Evolutionary conservation across 2,113 vertebrate genomes (phyloP).

Genomic region (Hypocryptadius cinnamomeus): DNA sequence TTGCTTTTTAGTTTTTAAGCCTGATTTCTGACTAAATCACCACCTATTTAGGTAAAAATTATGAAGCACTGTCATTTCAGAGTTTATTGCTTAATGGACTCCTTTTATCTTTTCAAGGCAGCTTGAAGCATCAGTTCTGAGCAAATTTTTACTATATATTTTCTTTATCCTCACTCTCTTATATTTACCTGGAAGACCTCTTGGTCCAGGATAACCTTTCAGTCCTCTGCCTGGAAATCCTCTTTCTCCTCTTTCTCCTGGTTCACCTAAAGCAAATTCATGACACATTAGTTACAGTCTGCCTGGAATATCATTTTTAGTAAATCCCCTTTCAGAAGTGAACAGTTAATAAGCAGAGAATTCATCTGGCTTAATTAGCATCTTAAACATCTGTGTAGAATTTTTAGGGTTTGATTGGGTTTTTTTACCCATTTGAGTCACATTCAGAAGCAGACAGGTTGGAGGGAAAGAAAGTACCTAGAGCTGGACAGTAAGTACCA

Average conservation of each 20-base stretch:
- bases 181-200: conserved; percentile 86
- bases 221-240: conserved; percentile 84
- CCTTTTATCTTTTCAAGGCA: not conserved
- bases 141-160: not conserved
- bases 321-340: not conserved
- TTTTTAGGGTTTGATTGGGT: not conserved
- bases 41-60: not conserved
- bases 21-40: not conserved
- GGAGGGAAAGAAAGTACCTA: not conserved
- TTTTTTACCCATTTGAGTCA: not conserved
- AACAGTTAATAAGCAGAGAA: not conserved
- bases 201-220: conserved; percentile 86
- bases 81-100: not conserved
- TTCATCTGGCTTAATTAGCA: not conserved
- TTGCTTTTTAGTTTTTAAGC: not conserved
- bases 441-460: not conserved
- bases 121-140: not conserved
- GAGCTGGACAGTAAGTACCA: not conserved
- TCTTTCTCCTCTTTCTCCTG: conserved; percentile 89
- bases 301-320: not conserved
- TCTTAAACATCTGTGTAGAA: not conserved
- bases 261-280: conserved; percentile 78
- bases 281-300: not conserved
- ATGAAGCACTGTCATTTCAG: not conserved
- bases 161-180: not conserved